A percentile compares a stretch with the other conserved stretches of the same genome.
These are phyloP conservation scores for Temnothorax unifasciatus DNA, from an alignment of 2,888 invertebrate species.

Conservation along the genomic window DNA sequence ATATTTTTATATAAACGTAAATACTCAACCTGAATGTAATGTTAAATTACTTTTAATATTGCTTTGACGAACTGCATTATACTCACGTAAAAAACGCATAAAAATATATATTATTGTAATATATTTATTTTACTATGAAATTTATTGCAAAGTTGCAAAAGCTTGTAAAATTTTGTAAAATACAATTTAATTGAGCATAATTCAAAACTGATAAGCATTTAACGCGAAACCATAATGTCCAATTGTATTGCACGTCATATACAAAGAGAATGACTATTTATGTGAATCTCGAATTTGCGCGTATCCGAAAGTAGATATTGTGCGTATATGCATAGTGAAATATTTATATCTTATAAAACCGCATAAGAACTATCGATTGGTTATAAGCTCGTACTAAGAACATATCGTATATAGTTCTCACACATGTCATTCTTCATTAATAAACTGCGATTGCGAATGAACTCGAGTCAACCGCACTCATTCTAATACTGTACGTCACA, in stretches of 20 bases:
- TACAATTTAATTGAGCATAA: not conserved
- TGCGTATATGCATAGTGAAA: slow-evolving; percentile 40
- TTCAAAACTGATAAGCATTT: slow-evolving; percentile 1
- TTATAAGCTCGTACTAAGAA: slow-evolving; percentile 6
- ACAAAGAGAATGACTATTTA: not conserved
- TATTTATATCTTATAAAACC: slow-evolving; percentile 13
- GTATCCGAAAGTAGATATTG: slow-evolving; percentile 14
- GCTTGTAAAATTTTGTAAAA: not conserved
- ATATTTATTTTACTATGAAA: not conserved
- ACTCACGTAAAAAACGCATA: not conserved
- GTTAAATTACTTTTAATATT: not conserved
- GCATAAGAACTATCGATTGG: slow-evolving; percentile 10
- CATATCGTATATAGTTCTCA: not conserved
- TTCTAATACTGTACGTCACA: slow-evolving; percentile 20
- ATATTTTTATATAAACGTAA: slow-evolving; percentile 2
- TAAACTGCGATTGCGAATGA: slow-evolving; percentile 6
- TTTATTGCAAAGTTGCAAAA: not conserved
- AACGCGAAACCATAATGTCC: not conserved
- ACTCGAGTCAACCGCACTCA: slow-evolving; percentile 28
- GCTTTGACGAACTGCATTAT: not conserved
- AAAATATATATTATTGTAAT: not conserved
- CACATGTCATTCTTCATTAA: not conserved
- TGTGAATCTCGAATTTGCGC: not conserved
- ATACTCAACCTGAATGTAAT: not conserved
- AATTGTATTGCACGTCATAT: not conserved